A percentile compares a stretch with the other conserved stretches of the same genome.
These are phyloP conservation scores for Liodrosophila aerea DNA, from an alignment of 2,888 invertebrate genomes.

Conservation along the genomic window DNA sequence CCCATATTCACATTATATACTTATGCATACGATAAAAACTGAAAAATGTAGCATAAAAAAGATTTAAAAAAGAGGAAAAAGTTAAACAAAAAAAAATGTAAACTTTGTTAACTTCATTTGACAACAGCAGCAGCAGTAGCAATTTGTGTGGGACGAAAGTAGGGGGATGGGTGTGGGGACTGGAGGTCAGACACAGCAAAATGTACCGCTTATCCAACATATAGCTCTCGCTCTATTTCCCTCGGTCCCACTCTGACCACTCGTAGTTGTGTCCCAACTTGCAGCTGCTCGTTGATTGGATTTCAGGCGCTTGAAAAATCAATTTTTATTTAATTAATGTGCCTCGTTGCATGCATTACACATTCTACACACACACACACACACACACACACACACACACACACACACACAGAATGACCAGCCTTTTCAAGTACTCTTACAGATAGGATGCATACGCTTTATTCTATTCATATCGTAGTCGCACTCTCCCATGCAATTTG, in stretches of 20 bases:
- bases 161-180: background rate
- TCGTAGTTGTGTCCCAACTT: conserved; percentile 57
- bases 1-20: conserved; percentile 64
- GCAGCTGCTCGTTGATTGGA: conserved; percentile 71
- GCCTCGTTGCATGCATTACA: conserved; percentile 63
- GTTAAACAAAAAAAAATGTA: conserved; percentile 40
- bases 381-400: conserved; percentile 6
- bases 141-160: background rate
- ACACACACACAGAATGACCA: conserved; percentile 2
- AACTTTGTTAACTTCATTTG: conserved; percentile 75
- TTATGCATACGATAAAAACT: conserved; percentile 60
- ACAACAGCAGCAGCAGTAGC: conserved; percentile 45
- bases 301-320: conserved; percentile 74
- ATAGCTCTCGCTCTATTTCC: no score
- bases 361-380: conserved; percentile 9
- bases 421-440: conserved; percentile 9
- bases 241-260: conserved; percentile 49
- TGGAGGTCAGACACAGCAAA: conserved; percentile 2
- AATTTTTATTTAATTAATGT: conserved; percentile 75
- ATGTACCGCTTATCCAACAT: conserved; percentile 43
- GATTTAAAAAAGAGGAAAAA: conserved; percentile 13
- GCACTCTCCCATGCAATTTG: no score
- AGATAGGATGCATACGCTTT: background rate
- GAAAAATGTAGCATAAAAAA: conserved; percentile 20
- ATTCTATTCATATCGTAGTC: no score